A percentile compares a stretch with the other conserved stretches of the same genome.
Evolutionary conservation across 2,888 invertebrate genomes (phyloP).

Genomic region (Camponotus fellah): DNA sequence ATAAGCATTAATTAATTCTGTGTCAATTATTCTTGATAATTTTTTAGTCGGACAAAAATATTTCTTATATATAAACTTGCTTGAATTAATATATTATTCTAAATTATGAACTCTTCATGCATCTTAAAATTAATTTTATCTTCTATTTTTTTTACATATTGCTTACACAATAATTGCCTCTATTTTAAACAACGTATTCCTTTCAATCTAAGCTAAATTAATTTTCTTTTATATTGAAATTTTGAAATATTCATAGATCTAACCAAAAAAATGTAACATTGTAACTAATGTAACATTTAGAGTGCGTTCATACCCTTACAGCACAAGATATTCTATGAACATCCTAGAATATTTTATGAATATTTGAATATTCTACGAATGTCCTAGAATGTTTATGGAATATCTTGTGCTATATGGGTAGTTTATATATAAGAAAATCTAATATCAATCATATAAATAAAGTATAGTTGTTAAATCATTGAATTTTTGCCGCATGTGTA

Average conservation of each 20-base stretch:
- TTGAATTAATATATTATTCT: not conserved
- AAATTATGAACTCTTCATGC: not conserved
- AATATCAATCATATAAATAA: not conserved
- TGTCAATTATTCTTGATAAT: not conserved
- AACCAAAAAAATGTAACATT: not conserved
- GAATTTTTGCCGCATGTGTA: not conserved
- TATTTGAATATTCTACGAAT: too few relatives aligned
- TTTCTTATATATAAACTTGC: not conserved
- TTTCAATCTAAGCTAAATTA: not conserved
- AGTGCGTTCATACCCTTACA: not conserved
- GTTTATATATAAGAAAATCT: not conserved
- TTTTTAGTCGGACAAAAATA: not conserved
- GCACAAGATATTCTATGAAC: too few relatives aligned
- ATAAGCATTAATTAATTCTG: conserved; percentile 10
- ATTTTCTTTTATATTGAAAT: too few relatives aligned
- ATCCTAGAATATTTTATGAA: too few relatives aligned
- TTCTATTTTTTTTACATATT: not conserved
- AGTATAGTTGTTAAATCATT: not conserved
- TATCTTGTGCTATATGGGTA: too few relatives aligned
- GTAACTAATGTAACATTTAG: not conserved
- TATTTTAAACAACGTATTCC: not conserved
- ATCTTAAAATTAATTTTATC: not conserved
- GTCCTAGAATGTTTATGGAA: too few relatives aligned
- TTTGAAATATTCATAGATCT: not conserved
- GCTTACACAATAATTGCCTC: not conserved